Percentiles rank a stretch among this genome's conserved stretches.
Conservation (phyloP, 2,888 invertebrate species). For the Bombyx huttoni region DNA sequence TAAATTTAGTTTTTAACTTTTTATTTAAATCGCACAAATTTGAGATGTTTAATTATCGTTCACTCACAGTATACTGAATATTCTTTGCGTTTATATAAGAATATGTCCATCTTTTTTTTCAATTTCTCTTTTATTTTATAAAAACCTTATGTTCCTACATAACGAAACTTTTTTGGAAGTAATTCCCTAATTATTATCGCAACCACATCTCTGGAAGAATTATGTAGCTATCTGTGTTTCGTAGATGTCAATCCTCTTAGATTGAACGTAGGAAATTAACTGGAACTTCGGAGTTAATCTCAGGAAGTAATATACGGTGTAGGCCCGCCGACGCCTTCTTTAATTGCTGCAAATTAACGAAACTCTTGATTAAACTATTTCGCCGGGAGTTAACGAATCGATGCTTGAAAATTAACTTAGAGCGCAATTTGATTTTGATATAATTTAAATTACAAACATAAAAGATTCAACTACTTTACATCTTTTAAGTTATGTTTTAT, state of each 20-base stretch:
- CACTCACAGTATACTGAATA: no score
- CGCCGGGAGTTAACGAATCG: conserved; percentile 28
- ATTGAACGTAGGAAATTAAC: conserved; percentile 48
- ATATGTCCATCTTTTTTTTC: no score
- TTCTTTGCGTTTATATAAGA: no score
- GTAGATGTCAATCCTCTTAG: conserved; percentile 23
- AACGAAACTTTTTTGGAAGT: not conserved
- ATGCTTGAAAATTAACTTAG: conserved; percentile 1
- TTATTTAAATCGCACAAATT: not conserved
- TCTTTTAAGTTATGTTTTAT: no score
- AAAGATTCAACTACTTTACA: no score
- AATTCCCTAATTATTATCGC: not conserved
- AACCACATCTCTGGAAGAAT: not conserved
- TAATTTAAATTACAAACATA: no score
- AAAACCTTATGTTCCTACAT: no score
- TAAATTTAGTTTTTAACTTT: not conserved
- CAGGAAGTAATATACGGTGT: conserved; percentile 44
- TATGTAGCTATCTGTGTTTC: conserved; percentile 13
- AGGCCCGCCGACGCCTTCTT: conserved; percentile 32
- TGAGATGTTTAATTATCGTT: not conserved
- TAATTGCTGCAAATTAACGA: conserved; percentile 44
- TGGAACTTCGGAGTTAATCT: conserved; percentile 44
- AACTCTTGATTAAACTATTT: conserved; percentile 45
- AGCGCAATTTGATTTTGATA: not conserved
- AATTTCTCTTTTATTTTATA: no score